phyloP scores from a whole-genome alignment of 2,113 vertebrate genomes.

The Symphodus melops region DNA sequence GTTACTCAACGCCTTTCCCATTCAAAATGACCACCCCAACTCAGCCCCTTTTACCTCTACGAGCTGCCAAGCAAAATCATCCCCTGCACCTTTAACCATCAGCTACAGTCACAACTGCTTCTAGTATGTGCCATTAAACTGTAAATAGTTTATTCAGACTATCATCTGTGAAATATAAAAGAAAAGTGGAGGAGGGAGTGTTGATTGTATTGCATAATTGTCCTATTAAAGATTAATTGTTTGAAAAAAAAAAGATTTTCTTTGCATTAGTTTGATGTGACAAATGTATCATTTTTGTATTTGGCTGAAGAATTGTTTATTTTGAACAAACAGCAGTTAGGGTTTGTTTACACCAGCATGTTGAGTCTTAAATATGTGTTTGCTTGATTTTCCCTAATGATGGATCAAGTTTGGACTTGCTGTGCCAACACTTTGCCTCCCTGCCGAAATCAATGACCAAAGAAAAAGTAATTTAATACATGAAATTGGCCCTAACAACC shows the following conservation, averaged over 20 bases:
- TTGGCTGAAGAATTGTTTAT: too few species aligned
- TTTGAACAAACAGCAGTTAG: too few species aligned
- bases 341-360: too few species aligned
- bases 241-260: slow-evolving; percentile 54
- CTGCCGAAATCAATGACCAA: neutral
- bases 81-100: slow-evolving; percentile 30
- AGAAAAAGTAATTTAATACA: too few species aligned
- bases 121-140: slow-evolving; percentile 57
- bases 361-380: too few species aligned
- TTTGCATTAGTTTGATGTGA: slow-evolving; percentile 16
- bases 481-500: neutral
- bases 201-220: slow-evolving; percentile 78
- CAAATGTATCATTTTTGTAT: too few species aligned
- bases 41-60: slow-evolving; percentile 25
- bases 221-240: slow-evolving; percentile 81
- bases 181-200: slow-evolving; percentile 48
- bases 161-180: slow-evolving; percentile 56
- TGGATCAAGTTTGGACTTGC: slow-evolving; percentile 26
- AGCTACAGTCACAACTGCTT: slow-evolving; percentile 39
- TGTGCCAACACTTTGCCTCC: slow-evolving; percentile 12
- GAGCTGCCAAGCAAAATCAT: slow-evolving; percentile 27
- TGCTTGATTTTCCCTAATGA: neutral
- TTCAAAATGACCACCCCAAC: slow-evolving; percentile 20
- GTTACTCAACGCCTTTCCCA: slow-evolving; percentile 5
- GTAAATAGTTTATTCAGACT: slow-evolving; percentile 74